These are phyloP conservation scores for Globodera rostochiensis DNA, from an alignment of 1,140 invertebrate genomes.

Conservation along the genomic window DNA sequence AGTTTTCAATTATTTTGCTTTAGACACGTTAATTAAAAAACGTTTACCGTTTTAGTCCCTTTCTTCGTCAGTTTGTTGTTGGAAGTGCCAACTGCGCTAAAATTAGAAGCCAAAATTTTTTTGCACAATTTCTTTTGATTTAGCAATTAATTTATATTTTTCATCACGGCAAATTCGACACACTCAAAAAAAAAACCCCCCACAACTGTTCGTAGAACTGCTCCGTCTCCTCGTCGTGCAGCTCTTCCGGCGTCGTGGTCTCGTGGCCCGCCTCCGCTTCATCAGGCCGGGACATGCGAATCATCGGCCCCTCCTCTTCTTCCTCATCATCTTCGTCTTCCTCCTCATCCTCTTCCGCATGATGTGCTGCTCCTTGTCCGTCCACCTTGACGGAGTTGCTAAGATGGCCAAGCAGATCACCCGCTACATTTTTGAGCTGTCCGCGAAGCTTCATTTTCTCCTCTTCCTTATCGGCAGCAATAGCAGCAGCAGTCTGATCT, in stretches of 20 bases:
- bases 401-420: conserved; percentile 37
- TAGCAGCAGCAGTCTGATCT: too few relatives aligned
- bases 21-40: neutral
- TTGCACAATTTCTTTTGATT: too few relatives aligned
- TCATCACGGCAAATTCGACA: too few relatives aligned
- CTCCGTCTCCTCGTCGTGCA: conserved; percentile 1
- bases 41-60: neutral
- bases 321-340: neutral
- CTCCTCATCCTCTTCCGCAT: neutral
- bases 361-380: too few relatives aligned
- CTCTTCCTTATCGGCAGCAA: too few relatives aligned
- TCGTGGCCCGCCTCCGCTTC: neutral
- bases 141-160: too few relatives aligned
- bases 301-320: neutral
- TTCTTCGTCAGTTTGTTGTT: neutral
- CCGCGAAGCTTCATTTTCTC: neutral
- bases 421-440: conserved; percentile 25
- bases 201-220: neutral
- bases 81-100: neutral
- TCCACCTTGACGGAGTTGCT: conserved; percentile 36
- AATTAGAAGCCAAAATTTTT: neutral
- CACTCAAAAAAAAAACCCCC: too few relatives aligned
- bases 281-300: neutral
- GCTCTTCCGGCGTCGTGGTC: neutral
- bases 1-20: neutral